A percentile compares a stretch with the other conserved stretches of the same genome.
Conservation (phyloP, 2,797 vertebrate genomes). For the Percopsis omiscomaycus region DNA sequence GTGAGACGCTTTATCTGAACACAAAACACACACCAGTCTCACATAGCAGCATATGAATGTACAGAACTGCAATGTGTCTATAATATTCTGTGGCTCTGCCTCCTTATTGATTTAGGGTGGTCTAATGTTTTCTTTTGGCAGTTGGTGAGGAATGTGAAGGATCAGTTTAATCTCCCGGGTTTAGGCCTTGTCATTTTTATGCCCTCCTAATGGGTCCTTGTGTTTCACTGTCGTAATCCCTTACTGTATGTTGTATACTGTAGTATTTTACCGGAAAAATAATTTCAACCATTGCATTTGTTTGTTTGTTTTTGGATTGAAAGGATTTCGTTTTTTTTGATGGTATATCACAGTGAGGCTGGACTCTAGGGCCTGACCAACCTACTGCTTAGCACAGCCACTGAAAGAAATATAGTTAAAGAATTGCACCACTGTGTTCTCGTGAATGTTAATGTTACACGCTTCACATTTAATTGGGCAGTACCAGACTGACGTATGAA, state of each 20-base stretch:
- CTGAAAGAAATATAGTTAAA: too few species aligned
- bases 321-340: constrained; percentile 47
- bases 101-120: constrained; percentile 6
- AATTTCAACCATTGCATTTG: constrained; percentile 41
- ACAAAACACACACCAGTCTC: background rate
- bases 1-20: constrained; percentile 67
- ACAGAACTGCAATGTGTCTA: background rate
- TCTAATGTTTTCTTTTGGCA: constrained; percentile 22
- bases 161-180: constrained; percentile 46
- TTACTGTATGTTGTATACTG: constrained; percentile 19
- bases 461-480: constrained; percentile 22
- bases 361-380: constrained; percentile 33
- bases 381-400: constrained; percentile 10
- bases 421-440: constrained; percentile 7
- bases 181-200: constrained; percentile 33
- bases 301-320: constrained; percentile 43
- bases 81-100: background rate
- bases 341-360: constrained; percentile 32
- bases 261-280: constrained; percentile 32
- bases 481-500: constrained; percentile 22
- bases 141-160: constrained; percentile 19
- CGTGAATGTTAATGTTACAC: constrained; percentile 30
- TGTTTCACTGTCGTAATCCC: constrained; percentile 34
- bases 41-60: background rate
- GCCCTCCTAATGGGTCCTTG: constrained; percentile 6